A percentile compares a stretch with the other conserved stretches of the same genome.
Conservation (phyloP, 2,888 invertebrate species). For the Noctua janthe region DNA sequence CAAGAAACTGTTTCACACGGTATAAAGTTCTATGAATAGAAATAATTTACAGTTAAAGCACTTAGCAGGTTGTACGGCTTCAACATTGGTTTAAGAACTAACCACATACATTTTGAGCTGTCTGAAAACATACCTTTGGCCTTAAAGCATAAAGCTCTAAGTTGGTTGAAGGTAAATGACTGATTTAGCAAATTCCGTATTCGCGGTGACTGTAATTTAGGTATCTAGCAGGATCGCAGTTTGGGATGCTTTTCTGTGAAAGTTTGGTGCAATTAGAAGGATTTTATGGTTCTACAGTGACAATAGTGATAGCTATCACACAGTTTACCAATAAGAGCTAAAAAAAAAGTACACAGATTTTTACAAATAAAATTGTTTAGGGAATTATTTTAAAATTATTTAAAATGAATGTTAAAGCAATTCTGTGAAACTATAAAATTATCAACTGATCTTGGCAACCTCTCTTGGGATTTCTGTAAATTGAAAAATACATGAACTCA, state of each 20-base stretch:
- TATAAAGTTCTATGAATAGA: conserved; percentile 46
- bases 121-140: neutral
- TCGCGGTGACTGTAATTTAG: conserved; percentile 15
- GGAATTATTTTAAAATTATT: neutral
- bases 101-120: conserved; percentile 3
- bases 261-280: neutral
- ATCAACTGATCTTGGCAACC: neutral
- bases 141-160: conserved; percentile 1
- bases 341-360: neutral
- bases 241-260: conserved; percentile 12
- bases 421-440: neutral
- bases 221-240: conserved; percentile 8
- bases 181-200: conserved; percentile 3
- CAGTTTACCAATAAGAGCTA: neutral
- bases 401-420: too few species aligned
- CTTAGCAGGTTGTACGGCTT: conserved; percentile 31
- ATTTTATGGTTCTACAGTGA: neutral
- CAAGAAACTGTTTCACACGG: conserved; percentile 8
- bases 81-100: conserved; percentile 23
- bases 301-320: neutral
- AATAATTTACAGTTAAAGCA: conserved; percentile 46
- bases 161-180: neutral
- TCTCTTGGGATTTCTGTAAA: neutral
- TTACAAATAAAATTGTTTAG: neutral
- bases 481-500: neutral